Conservation (phyloP, 2,888 invertebrate species). For the Cacoxenus indagator region DNA sequence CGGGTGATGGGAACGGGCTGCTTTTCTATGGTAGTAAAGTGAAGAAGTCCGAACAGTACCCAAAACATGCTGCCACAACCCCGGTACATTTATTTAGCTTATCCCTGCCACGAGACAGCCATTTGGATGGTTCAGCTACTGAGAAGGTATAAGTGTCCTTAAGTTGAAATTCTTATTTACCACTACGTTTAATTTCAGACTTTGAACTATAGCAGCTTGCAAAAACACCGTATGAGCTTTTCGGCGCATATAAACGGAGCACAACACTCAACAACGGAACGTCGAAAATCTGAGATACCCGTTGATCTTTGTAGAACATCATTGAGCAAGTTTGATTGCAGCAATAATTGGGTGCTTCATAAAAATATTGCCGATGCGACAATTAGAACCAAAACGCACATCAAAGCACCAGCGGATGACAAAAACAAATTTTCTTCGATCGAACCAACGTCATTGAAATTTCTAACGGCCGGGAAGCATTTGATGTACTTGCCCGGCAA, state of each 20-base stretch:
- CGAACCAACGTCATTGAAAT: conserved; percentile 71
- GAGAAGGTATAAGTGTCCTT: conserved; percentile 30
- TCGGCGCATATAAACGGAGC: conserved; percentile 18
- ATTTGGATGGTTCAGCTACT: conserved; percentile 21
- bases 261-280: conserved; percentile 2
- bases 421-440: conserved; percentile 45
- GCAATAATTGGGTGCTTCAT: conserved; percentile 84
- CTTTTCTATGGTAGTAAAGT: conserved; percentile 42
- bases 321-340: conserved; percentile 41
- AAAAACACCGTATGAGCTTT: conserved; percentile 35
- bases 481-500: conserved; percentile 80
- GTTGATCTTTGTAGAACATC: conserved; percentile 10
- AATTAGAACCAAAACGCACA: conserved; percentile 49
- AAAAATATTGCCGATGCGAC: conserved; percentile 35
- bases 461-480: conserved; percentile 78
- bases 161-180: not conserved
- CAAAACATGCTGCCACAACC: conserved; percentile 45
- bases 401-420: conserved; percentile 35
- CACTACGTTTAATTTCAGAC: conserved; percentile 22
- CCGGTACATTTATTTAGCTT: conserved; percentile 80
- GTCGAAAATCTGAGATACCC: conserved; percentile 18
- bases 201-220: conserved; percentile 41
- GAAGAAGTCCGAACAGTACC: conserved; percentile 24
- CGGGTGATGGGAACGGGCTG: conserved; percentile 37
- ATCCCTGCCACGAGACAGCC: conserved; percentile 79